These are phyloP conservation scores for Echeneis naucrates DNA, from an alignment of 2,797 vertebrate genomes.

Conservation along the genomic window DNA sequence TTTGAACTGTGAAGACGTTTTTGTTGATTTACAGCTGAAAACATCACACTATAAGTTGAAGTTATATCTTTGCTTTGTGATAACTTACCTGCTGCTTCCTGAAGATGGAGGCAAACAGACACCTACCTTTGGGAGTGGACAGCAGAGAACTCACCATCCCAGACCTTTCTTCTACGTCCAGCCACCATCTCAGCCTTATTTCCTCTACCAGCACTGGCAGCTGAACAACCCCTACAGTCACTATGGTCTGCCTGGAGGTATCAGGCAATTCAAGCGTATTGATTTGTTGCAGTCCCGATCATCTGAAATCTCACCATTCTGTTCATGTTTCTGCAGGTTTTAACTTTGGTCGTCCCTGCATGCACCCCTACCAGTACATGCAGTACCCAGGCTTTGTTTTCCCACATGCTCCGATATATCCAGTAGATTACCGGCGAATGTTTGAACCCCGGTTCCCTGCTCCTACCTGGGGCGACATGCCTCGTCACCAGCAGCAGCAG, in stretches of 20 bases:
- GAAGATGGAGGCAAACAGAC: conserved; percentile 69
- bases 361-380: conserved; percentile 82
- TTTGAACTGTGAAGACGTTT: not conserved
- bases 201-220: conserved; percentile 81
- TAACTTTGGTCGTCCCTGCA: conserved; percentile 76
- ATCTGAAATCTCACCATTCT: not conserved
- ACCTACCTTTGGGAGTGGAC: conserved; percentile 67
- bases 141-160: conserved; percentile 70
- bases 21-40: not conserved
- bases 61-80: not conserved
- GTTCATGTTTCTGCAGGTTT: conserved; percentile 66
- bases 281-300: not conserved
- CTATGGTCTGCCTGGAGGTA: conserved; percentile 81
- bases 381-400: conserved; percentile 82
- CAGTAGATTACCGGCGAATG: conserved; percentile 81
- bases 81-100: not conserved
- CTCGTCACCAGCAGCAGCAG: conserved; percentile 52
- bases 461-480: conserved; percentile 64
- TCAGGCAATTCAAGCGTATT: not conserved
- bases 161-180: conserved; percentile 87
- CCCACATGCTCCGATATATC: conserved; percentile 78
- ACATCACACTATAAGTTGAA: fast-evolving
- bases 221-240: conserved; percentile 78
- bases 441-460: conserved; percentile 81
- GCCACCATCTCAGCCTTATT: conserved; percentile 82